Evolutionary conservation across 2,888 invertebrate species (phyloP), one percentile per base, ranked within the genome.

Genomic region (Parnassius orleans): DNA sequence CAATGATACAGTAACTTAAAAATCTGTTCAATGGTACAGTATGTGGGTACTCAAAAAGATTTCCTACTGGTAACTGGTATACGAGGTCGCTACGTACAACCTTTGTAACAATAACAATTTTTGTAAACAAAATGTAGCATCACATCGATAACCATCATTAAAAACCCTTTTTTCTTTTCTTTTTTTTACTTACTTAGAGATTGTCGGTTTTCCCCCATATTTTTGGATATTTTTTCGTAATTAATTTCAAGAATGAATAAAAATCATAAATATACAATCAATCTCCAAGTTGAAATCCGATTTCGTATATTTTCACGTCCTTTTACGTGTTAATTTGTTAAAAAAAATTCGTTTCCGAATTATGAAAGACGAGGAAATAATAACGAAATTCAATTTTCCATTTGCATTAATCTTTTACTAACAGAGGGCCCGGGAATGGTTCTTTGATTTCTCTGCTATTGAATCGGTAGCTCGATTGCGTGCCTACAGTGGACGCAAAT

Each of bases 391-490:
- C 81, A 83, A 84, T 86, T 84, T 82, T 78, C 77, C 71, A 78
- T 78, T 80, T 80, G 76, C 79, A 83, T 87, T 80, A 84, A 84
- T 83, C 82, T 81, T 81, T 74, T 76, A 78, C 78, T 76, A 79
- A 79, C 78, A 72, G 73, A 73, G 75, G 74, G 69, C 64, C 66
- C 64, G 72, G 66, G 76, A 76, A 80, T 79, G 81, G 82, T 87
- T 85, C 85, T 86, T 84, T 81, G 84, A 84, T 83, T 83, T 75
- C 69, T 75, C 69, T 74, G 78, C 74, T 73, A 79, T 79, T 80
- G 81, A 81, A 83, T 80, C 74, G 73, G 74, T 71, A 66, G 67
- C 60, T 66, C 75, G 76, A 78, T 81, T 77, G 80, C 82, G 80
- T 76, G 77, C 74, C 72, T 68, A 62, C 66, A 74, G 68, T 75